Evolutionary conservation across 2,888 invertebrate genomes (phyloP).

Genomic region (Caenorhabditis wallacei): DNA sequence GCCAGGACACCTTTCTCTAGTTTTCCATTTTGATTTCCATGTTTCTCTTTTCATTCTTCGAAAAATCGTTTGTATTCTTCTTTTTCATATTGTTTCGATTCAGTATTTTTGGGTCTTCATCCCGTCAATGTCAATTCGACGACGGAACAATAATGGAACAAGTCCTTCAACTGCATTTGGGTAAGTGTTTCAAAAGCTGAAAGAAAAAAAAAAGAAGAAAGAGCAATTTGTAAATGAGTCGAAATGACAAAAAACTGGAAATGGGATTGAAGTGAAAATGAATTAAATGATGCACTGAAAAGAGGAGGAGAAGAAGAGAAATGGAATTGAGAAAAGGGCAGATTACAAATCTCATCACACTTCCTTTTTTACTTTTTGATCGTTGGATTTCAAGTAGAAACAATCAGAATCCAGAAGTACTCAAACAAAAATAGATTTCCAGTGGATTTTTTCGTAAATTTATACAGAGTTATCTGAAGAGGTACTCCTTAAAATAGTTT

Average conservation of each 20-base stretch:
- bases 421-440: too few relatives aligned
- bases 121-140: constrained; percentile 64
- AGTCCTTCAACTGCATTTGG: constrained; percentile 64
- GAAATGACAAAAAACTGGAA: background rate
- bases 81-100: constrained; percentile 14
- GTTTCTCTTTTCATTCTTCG: constrained; percentile 6
- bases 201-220: constrained; percentile 19
- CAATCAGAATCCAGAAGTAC: too few relatives aligned
- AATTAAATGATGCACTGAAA: constrained; percentile 41
- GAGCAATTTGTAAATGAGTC: constrained; percentile 51
- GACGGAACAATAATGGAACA: constrained; percentile 66
- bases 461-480: too few relatives aligned
- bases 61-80: background rate
- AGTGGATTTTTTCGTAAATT: too few relatives aligned
- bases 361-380: constrained; percentile 11
- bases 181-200: constrained; percentile 53
- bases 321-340: constrained; percentile 49
- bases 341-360: constrained; percentile 19
- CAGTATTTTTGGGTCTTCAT: constrained; percentile 39
- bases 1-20: constrained; percentile 45
- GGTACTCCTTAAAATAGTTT: too few relatives aligned
- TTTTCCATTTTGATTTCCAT: constrained; percentile 16
- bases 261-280: constrained; percentile 38
- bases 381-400: background rate
- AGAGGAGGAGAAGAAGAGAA: constrained; percentile 1